Conservation (phyloP, 1,140 invertebrate genomes). For the Octopus sinensis region DNA sequence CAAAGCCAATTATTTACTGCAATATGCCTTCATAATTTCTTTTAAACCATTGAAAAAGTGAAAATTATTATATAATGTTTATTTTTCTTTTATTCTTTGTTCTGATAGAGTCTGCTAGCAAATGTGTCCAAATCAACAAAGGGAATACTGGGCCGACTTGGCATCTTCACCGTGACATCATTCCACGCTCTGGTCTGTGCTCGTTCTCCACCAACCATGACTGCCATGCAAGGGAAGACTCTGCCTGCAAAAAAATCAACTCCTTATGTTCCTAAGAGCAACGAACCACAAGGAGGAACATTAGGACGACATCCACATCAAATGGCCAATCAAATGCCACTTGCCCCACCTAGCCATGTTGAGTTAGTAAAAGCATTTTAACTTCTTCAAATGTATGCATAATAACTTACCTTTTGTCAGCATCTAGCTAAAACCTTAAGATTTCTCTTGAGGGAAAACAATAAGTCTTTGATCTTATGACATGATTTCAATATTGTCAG, state of each 20-base stretch:
- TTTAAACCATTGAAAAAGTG: no score
- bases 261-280: constrained; percentile 26
- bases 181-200: constrained; percentile 97
- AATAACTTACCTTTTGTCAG: no score
- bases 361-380: neutral
- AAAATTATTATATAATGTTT: neutral
- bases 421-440: no score
- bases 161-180: constrained; percentile 95
- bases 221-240: constrained; percentile 8
- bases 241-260: neutral
- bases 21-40: no score
- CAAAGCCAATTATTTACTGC: no score
- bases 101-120: constrained; percentile 81
- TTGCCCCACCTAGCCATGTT: neutral
- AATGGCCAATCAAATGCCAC: neutral
- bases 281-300: constrained; percentile 43
- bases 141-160: constrained; percentile 87
- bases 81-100: constrained; percentile 12
- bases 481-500: no score
- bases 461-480: no score
- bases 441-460: no score
- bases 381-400: no score
- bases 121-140: constrained; percentile 94
- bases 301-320: constrained; percentile 37
- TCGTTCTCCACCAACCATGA: constrained; percentile 53